A percentile compares a stretch with the other conserved stretches of the same genome.
phyloP scores from a whole-genome alignment of 2,113 vertebrate genomes.

The Macrotis lagotis region DNA sequence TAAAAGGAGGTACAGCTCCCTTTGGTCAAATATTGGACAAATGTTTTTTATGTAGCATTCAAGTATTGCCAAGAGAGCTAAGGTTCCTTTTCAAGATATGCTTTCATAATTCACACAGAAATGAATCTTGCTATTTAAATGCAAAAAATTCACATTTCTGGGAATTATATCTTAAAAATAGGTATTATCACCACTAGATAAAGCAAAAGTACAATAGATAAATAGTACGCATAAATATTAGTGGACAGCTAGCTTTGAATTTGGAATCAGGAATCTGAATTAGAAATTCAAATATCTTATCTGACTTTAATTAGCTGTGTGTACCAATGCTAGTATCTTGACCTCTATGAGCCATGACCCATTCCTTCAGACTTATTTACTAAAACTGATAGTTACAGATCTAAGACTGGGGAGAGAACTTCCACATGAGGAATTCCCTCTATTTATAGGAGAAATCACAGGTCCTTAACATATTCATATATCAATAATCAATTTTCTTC shows the following conservation, averaged over 20 bases:
- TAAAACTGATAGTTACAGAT: too few relatives aligned
- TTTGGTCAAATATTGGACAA: constrained; percentile 43
- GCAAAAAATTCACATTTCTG: background rate
- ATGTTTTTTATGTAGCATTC: constrained; percentile 33
- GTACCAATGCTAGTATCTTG: background rate
- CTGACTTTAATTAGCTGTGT: background rate
- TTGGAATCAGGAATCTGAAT: background rate
- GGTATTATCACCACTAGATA: background rate
- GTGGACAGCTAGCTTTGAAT: background rate
- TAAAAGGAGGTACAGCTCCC: background rate
- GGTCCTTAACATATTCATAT: too few relatives aligned
- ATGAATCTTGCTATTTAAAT: background rate
- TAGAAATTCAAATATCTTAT: background rate
- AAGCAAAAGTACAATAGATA: background rate
- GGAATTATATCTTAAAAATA: background rate
- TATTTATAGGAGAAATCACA: too few relatives aligned
- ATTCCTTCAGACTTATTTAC: too few relatives aligned
- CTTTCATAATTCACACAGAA: constrained; percentile 2
- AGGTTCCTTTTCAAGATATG: constrained; percentile 8
- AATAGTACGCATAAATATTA: background rate
- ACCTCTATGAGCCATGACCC: too few relatives aligned
- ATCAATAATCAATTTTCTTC: too few relatives aligned
- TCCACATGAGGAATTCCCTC: too few relatives aligned
- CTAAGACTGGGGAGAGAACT: too few relatives aligned
- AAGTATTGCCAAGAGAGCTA: constrained; percentile 17